Percentiles rank a stretch among this genome's conserved stretches.
Evolutionary conservation across 2,888 invertebrate species (phyloP).

Genomic region (Pseudococcus longispinus): DNA sequence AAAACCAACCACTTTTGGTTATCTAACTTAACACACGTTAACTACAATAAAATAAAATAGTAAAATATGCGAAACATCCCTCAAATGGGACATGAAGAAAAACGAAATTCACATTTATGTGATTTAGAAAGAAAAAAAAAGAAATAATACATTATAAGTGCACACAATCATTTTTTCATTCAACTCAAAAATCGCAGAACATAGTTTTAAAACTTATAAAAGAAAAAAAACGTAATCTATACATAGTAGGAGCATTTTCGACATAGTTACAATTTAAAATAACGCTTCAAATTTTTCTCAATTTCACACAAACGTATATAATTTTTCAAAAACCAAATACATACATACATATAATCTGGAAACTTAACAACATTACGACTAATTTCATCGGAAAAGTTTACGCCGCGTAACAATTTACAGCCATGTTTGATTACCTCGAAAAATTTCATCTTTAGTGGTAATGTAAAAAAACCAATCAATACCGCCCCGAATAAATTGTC

Average conservation of each 20-base stretch:
- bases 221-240: constrained; percentile 25
- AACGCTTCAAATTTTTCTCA: background rate
- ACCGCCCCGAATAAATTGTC: background rate
- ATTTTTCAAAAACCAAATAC: background rate
- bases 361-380: constrained; percentile 37
- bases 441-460: background rate
- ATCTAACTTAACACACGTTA: constrained; percentile 54
- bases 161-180: constrained; percentile 52
- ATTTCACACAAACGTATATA: background rate
- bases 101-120: constrained; percentile 54
- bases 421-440: constrained; percentile 40
- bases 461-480: background rate
- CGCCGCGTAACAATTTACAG: constrained; percentile 32
- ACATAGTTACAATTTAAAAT: constrained; percentile 35
- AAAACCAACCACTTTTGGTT: constrained; percentile 56
- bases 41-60: constrained; percentile 49
- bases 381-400: constrained; percentile 12
- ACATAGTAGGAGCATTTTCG: constrained; percentile 50
- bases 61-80: constrained; percentile 56
- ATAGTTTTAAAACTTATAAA: constrained; percentile 49
- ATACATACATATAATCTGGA: background rate
- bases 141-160: constrained; percentile 49
- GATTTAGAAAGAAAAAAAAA: constrained; percentile 45
- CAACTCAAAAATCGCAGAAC: constrained; percentile 52
- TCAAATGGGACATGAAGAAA: constrained; percentile 54